These are phyloP conservation scores for Erythrocercus mccallii DNA, from an alignment of 2,113 vertebrate species.

Conservation along the genomic window DNA sequence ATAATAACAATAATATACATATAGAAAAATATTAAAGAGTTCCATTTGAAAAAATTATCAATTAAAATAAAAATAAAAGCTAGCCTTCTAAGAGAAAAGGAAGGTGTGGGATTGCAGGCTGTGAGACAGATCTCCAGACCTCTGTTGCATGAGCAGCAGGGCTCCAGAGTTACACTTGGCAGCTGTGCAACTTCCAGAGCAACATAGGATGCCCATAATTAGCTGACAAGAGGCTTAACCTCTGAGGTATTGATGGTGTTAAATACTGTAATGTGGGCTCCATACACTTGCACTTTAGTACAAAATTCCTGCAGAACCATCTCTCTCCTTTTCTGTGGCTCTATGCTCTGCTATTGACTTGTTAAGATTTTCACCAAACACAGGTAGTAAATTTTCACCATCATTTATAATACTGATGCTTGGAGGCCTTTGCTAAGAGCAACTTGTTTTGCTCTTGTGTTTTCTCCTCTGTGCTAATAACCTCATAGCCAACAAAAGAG, in stretches of 20 bases:
- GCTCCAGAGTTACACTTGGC: neutral
- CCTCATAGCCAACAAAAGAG: neutral
- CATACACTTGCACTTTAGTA: neutral
- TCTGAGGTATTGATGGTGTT: neutral
- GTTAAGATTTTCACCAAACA: neutral
- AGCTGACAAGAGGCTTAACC: neutral
- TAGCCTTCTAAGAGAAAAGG: neutral
- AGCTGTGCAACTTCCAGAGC: neutral
- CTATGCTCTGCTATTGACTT: neutral
- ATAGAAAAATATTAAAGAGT: neutral
- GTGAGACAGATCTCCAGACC: neutral
- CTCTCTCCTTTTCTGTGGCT: neutral
- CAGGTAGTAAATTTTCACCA: neutral
- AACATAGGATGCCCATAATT: neutral
- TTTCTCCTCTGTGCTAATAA: neutral
- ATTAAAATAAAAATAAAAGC: neutral
- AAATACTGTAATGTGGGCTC: neutral
- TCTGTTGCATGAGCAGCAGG: neutral
- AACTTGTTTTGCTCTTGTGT: neutral
- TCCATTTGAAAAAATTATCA: fast-evolving
- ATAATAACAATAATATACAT: neutral
- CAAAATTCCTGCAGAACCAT: neutral
- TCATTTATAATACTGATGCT: neutral
- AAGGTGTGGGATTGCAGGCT: neutral
- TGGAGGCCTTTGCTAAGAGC: neutral